phyloP scores from a whole-genome alignment of 2,113 vertebrate genomes.

The Ictidomys tridecemlineatus region DNA sequence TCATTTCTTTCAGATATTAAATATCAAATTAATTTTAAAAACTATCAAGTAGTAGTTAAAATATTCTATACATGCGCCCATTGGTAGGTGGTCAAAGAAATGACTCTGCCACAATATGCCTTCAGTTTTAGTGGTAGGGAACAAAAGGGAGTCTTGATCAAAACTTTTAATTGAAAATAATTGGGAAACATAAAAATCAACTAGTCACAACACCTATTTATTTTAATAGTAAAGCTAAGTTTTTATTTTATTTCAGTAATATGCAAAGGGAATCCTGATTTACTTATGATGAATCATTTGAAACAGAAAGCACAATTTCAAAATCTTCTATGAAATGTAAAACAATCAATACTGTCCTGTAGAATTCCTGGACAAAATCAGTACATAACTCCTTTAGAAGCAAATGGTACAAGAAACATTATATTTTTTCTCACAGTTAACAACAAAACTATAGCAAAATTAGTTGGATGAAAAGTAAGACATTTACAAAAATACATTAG shows the following conservation, averaged over 20 bases:
- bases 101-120: not conserved
- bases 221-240: not conserved
- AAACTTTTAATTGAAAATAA: not conserved
- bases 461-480: not conserved
- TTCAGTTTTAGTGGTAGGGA: not conserved
- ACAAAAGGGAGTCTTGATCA: not conserved
- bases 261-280: not conserved
- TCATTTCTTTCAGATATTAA: constrained; percentile 34
- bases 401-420: not conserved
- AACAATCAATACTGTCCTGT: too few species aligned
- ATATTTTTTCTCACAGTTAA: constrained; percentile 32
- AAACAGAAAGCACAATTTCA: not conserved
- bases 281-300: constrained; percentile 3
- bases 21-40: constrained; percentile 44
- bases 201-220: not conserved
- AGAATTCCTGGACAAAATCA: not conserved
- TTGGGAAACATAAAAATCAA: not conserved
- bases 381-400: not conserved
- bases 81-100: not conserved
- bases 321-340: not conserved
- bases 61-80: not conserved
- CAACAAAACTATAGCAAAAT: not conserved
- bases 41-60: not conserved
- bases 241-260: not conserved
- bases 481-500: constrained; percentile 24